A percentile compares a stretch with the other conserved stretches of the same genome.
Evolutionary conservation across 2,797 vertebrate genomes (phyloP).

Genomic region (Sebastes vulpes): DNA sequence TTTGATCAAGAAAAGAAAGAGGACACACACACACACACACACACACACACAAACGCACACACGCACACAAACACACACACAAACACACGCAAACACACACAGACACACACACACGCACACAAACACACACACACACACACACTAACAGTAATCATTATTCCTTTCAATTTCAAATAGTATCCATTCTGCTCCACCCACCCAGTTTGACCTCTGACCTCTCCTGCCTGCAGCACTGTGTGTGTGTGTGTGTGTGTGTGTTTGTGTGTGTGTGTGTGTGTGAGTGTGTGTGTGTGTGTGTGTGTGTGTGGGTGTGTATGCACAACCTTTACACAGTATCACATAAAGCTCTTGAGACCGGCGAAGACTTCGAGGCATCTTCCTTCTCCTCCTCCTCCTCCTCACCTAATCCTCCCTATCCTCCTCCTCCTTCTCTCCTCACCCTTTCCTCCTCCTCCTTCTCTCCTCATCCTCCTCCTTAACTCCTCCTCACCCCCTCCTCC

Average conservation of each 20-base stretch:
- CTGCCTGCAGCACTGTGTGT: constrained; percentile 19
- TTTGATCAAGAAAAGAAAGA: neutral
- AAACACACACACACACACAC: neutral
- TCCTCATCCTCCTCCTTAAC: neutral
- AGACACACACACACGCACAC: neutral
- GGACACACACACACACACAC: neutral
- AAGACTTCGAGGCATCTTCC: constrained; percentile 49
- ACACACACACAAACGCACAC: neutral
- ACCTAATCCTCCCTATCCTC: neutral
- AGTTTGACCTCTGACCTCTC: constrained; percentile 58
- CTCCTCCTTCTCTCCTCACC: neutral
- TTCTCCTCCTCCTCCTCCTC: neutral
- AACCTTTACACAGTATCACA: neutral
- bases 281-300: constrained; percentile 11
- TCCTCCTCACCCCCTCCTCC: too few species aligned
- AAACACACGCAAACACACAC: neutral
- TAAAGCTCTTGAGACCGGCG: constrained; percentile 30
- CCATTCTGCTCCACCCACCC: constrained; percentile 59
- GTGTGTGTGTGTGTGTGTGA: neutral
- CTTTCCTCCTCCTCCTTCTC: too few species aligned
- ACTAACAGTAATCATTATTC: constrained; percentile 46
- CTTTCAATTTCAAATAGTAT: constrained; percentile 38
- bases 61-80: neutral
- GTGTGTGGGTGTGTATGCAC: neutral
- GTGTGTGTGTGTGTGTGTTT: constrained; percentile 14